These are phyloP conservation scores for Papilio machaon DNA, from an alignment of 1,140 invertebrate genomes.

Conservation along the genomic window DNA sequence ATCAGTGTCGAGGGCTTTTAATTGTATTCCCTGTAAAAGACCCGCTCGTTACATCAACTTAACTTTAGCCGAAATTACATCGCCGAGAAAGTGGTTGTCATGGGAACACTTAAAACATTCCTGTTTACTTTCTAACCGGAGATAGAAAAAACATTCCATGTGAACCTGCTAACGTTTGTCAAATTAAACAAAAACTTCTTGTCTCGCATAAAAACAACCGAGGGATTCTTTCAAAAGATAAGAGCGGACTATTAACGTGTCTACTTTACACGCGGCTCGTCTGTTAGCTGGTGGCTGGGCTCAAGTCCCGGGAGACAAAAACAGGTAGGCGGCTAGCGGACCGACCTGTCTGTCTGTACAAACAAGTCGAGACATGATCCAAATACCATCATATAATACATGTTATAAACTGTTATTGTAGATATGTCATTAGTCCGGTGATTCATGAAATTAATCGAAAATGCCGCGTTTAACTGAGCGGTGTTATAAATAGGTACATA, in stretches of 20 bases:
- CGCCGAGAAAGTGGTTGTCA: neutral
- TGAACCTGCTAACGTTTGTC: slow-evolving; percentile 6
- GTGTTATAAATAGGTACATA: too few species aligned
- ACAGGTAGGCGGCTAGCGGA: slow-evolving; percentile 1
- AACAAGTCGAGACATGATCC: slow-evolving; percentile 11
- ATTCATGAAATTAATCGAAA: neutral
- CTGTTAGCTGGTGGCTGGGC: neutral
- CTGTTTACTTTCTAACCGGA: neutral
- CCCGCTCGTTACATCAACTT: neutral
- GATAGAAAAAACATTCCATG: neutral
- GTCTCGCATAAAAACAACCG: neutral
- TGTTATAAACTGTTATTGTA: neutral
- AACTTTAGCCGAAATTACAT: neutral
- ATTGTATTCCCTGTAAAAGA: neutral
- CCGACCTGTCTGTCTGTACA: neutral
- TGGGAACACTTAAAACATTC: neutral
- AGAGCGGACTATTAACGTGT: neutral
- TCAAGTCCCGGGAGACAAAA: neutral
- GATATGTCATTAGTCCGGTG: neutral
- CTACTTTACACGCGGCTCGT: neutral
- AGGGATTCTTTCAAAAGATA: slow-evolving; percentile 14
- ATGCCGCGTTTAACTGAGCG: neutral
- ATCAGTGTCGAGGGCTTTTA: neutral
- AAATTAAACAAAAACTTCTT: slow-evolving; percentile 8
- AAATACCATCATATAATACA: neutral